Percentiles rank a stretch among this genome's conserved stretches.
These are phyloP conservation scores for Mamestra configurata DNA, from an alignment of 1,140 invertebrate species.

Conservation along the genomic window DNA sequence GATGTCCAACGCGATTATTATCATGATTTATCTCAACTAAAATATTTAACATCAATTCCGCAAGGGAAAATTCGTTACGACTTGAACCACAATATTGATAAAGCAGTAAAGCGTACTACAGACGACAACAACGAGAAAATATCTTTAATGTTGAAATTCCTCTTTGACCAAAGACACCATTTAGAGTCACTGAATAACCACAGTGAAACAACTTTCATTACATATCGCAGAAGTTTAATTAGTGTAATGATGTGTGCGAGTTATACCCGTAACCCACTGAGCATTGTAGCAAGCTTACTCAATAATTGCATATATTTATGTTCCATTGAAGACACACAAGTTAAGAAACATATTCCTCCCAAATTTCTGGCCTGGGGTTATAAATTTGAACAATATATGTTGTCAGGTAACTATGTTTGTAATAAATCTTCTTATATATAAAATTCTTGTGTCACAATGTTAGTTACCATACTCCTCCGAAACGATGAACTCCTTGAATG, in stretches of 20 bases:
- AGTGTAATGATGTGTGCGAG: slow-evolving; percentile 90
- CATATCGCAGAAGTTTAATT: slow-evolving; percentile 91
- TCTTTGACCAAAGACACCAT: slow-evolving; percentile 62
- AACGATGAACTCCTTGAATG: too few relatives aligned
- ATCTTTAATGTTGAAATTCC: slow-evolving; percentile 81
- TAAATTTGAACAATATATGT: slow-evolving; percentile 93
- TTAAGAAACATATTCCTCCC: slow-evolving; percentile 73
- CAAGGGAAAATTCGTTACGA: slow-evolving; percentile 73
- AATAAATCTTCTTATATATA: too few relatives aligned
- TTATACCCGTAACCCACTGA: slow-evolving; percentile 88
- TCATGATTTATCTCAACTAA: slow-evolving; percentile 78
- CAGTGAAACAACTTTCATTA: slow-evolving; percentile 89
- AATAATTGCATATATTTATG: slow-evolving; percentile 91
- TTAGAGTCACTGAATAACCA: slow-evolving; percentile 65
- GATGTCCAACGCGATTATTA: slow-evolving; percentile 70
- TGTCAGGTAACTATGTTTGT: slow-evolving; percentile 56
- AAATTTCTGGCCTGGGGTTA: slow-evolving; percentile 91
- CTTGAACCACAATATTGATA: slow-evolving; percentile 80
- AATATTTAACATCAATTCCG: slow-evolving; percentile 75
- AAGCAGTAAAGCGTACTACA: slow-evolving; percentile 70
- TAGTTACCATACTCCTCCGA: too few relatives aligned
- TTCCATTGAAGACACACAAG: slow-evolving; percentile 88
- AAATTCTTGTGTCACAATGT: too few relatives aligned
- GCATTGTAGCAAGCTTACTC: slow-evolving; percentile 89
- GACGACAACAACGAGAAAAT: slow-evolving; percentile 73